phyloP scores from a whole-genome alignment of 64 coral and sea anemone genomes.

The Stylophora pistillata region DNA sequence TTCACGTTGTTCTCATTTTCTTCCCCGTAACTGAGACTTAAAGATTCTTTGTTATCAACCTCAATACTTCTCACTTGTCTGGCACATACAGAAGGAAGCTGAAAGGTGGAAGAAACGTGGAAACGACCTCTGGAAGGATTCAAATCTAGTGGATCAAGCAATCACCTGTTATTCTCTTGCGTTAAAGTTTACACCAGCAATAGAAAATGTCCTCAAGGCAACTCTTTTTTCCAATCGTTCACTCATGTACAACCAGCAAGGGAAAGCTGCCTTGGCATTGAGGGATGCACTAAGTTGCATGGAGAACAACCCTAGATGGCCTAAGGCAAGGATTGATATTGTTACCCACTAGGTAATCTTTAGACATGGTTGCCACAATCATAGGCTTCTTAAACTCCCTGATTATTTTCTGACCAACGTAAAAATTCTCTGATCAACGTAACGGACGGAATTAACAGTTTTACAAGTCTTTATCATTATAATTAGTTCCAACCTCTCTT shows the following conservation, averaged over 20 bases:
- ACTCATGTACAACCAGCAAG: not conserved
- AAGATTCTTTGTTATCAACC: not conserved
- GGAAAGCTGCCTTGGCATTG: not conserved
- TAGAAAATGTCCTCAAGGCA: conserved; percentile 12
- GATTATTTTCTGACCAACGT: too few species aligned
- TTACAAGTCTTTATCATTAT: too few species aligned
- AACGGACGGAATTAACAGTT: too few species aligned
- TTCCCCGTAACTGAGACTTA: too few species aligned
- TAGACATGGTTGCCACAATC: too few species aligned
- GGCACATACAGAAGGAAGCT: conserved; percentile 39
- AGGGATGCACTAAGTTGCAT: not conserved
- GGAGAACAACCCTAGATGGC: not conserved
- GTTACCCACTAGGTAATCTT: too few species aligned
- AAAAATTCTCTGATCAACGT: too few species aligned
- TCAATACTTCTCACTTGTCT: not conserved
- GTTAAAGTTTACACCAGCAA: not conserved
- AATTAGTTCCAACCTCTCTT: too few species aligned
- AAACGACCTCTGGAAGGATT: conserved; percentile 39
- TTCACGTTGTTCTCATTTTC: too few species aligned
- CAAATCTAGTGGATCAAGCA: not conserved
- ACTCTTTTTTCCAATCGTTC: conserved; percentile 14
- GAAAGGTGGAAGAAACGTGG: conserved; percentile 77
- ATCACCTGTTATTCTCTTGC: conserved; percentile 45
- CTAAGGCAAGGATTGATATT: not conserved
- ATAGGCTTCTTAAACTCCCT: too few species aligned